phyloP scores from a whole-genome alignment of 35 echinoderm and acorn worm genomes.

The Amphiura filiformis region DNA sequence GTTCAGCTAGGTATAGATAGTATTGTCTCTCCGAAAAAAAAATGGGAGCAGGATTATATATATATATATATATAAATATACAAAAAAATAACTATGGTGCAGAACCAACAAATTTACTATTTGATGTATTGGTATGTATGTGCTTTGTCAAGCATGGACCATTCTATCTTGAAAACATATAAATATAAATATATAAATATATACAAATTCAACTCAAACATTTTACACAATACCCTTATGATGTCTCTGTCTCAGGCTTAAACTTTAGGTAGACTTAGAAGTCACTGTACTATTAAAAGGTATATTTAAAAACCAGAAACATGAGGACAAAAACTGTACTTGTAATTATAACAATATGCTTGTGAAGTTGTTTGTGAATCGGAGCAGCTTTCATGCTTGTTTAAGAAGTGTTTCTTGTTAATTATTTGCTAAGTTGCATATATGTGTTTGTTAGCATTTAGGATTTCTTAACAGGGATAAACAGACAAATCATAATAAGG shows the following conservation, averaged over 20 bases:
- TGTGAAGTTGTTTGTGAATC: background rate
- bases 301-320: background rate
- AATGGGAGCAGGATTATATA: background rate
- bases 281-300: background rate
- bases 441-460: conserved; percentile 5
- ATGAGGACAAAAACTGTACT: background rate
- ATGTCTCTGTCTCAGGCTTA: conserved; percentile 13
- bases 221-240: background rate
- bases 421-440: background rate
- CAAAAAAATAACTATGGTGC: background rate
- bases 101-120: background rate
- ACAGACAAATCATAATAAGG: background rate
- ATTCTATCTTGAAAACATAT: background rate
- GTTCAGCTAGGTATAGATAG: background rate
- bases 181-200: background rate
- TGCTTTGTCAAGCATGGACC: background rate
- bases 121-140: background rate
- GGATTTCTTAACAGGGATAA: background rate
- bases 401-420: background rate
- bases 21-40: background rate
- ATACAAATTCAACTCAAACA: background rate
- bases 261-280: background rate
- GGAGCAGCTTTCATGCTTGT: background rate
- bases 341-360: background rate
- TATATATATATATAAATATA: too few species aligned